Percentiles rank a stretch among this genome's conserved stretches.
phyloP scores from a whole-genome alignment of 2,888 invertebrate species.

The Xanthia togata region DNA sequence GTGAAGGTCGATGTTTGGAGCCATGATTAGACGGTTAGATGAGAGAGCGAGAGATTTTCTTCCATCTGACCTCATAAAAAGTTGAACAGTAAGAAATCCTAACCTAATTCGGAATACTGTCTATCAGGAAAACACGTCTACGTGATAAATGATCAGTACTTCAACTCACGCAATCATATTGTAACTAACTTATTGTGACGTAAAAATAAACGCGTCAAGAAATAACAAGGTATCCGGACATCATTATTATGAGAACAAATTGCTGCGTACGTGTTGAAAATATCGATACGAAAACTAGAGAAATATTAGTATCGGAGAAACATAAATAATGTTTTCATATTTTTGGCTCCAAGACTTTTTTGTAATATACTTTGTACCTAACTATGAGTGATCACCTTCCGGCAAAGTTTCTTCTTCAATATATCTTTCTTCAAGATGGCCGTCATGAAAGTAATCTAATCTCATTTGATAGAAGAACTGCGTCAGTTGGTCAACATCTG shows the following conservation, averaged over 20 bases:
- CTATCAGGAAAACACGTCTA: neutral
- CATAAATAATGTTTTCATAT: slow-evolving; percentile 24
- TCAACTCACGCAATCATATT: neutral
- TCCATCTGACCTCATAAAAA: neutral
- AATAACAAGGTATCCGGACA: slow-evolving; percentile 4
- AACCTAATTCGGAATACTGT: neutral
- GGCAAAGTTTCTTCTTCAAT: slow-evolving; percentile 11
- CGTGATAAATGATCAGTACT: neutral
- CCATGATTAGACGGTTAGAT: neutral
- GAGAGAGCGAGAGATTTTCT: neutral
- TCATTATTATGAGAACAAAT: neutral
- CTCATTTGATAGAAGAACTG: neutral
- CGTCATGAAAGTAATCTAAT: neutral
- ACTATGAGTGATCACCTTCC: slow-evolving; percentile 19
- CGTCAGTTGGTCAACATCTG: neutral
- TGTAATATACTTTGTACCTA: neutral
- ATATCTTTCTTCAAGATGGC: neutral
- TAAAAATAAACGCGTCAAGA: neutral
- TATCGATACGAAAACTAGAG: neutral
- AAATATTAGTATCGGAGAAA: neutral
- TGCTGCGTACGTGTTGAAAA: slow-evolving; percentile 40
- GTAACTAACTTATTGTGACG: neutral
- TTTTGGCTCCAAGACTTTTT: slow-evolving; percentile 14
- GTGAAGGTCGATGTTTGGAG: neutral
- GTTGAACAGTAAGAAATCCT: neutral